Evolutionary conservation across 1,140 invertebrate species (phyloP), one percentile per base, ranked within the genome.

Genomic region (Papilio helenus): DNA sequence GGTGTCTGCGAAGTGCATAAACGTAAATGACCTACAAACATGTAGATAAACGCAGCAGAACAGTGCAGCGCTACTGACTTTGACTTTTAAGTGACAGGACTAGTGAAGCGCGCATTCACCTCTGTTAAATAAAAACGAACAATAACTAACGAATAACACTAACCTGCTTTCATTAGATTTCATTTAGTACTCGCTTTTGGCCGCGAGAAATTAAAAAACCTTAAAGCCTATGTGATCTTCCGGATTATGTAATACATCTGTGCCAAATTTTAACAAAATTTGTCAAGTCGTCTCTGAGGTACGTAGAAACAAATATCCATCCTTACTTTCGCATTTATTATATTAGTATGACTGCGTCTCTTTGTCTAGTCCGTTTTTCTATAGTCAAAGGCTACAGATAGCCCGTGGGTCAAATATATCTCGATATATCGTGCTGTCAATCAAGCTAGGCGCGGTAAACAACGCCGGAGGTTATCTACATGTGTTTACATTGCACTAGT

Each of bases 401-500:
- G 89, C 90, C 86, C 78, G 72, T 20, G 77, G 80, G 87, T 82
- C 84, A 72, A 68, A 76, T 76, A 72, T 46, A 81, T 81, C 83
- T 83, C 82, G 61, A 78, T 79, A 79, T 85, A 89, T 91, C 87
- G 82, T 85, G 80, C 86, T 90, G 87, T 90, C 89, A 92, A 92
- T 92, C 89, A 91, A 88, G 89, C 85, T 86, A 87, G 84, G 88
- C 82, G 87, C 84, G 81, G 88, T 91, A 89, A 89, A 91, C 88
- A 89, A 61, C 77, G 78, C 61, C 51, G 42, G 83, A 76, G 90
- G 88, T 92, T 91, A 91, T 90, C 86, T 74, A 65, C 74, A 80
- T 83, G 73, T 90, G 90, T 92, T 90, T 89, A 88, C 86, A 83
- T 77, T 79, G 81, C 81, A 9, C 61, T 68, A 74, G 78, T 80